phyloP scores from a whole-genome alignment of 2,113 vertebrate species.

The Diglossa brunneiventris region DNA sequence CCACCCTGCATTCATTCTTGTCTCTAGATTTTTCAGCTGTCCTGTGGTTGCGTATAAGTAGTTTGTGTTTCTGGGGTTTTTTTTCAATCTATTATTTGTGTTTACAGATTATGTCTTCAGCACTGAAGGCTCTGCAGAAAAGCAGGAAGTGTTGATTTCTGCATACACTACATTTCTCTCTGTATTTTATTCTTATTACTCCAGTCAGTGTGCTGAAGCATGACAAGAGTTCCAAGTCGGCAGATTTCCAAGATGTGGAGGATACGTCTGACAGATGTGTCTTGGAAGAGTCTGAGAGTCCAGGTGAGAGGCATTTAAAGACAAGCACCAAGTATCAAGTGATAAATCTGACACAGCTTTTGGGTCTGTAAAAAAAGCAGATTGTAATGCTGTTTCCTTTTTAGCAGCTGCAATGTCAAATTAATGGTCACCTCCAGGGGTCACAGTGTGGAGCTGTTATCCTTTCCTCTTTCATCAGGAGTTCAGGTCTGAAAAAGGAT shows the following conservation, averaged over 20 bases:
- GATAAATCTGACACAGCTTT: conserved; percentile 74
- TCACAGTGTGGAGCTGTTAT: conserved; percentile 72
- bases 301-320: conserved; percentile 82
- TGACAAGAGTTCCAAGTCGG: conserved; percentile 73
- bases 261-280: conserved; percentile 75
- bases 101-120: conserved; percentile 55
- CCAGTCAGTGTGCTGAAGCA: conserved; percentile 64
- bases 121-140: conserved; percentile 18
- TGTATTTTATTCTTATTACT: not conserved
- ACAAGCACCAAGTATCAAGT: conserved; percentile 69
- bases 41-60: conserved; percentile 44
- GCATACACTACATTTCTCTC: conserved; percentile 60
- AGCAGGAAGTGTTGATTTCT: conserved; percentile 66
- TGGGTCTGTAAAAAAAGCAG: conserved; percentile 56
- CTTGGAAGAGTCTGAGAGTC: conserved; percentile 76
- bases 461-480: conserved; percentile 76
- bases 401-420: conserved; percentile 74
- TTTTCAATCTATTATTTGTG: conserved; percentile 67
- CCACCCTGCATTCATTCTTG: conserved; percentile 47
- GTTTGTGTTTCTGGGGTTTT: conserved; percentile 58
- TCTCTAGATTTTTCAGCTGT: conserved; percentile 67
- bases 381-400: conserved; percentile 65
- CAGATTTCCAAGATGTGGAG: conserved; percentile 72
- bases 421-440: conserved; percentile 74
- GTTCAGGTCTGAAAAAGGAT: conserved; percentile 69